A percentile compares a stretch with the other conserved stretches of the same genome.
Conservation (phyloP, 2,113 vertebrate species). For the Recurvirostra avosetta region DNA sequence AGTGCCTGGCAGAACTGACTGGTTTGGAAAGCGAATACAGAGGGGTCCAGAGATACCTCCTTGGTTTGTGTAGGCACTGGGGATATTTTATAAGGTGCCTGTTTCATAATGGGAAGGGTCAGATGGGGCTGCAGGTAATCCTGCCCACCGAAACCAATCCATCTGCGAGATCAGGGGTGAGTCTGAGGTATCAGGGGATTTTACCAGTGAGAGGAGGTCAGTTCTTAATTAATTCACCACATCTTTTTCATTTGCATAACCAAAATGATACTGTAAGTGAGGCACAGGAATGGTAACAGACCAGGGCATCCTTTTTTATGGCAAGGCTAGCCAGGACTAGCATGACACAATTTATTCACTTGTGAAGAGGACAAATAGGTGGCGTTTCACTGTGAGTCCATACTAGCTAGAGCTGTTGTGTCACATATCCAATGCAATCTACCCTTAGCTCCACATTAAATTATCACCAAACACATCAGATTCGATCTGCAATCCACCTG, state of each 20-base stretch:
- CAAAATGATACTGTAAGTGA: background rate
- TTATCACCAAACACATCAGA: background rate
- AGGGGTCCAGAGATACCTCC: conserved; percentile 4
- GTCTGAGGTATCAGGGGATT: background rate
- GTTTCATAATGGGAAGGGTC: background rate
- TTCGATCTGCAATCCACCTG: background rate
- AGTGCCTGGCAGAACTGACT: conserved; percentile 20
- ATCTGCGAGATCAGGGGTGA: background rate
- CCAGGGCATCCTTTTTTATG: background rate
- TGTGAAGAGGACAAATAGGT: background rate
- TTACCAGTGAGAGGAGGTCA: background rate
- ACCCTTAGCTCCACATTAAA: background rate
- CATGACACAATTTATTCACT: background rate
- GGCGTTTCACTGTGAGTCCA: conserved; percentile 2
- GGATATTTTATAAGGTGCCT: conserved; percentile 35
- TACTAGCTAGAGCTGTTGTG: background rate
- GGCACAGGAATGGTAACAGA: background rate
- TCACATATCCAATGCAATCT: background rate
- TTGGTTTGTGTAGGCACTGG: conserved; percentile 33
- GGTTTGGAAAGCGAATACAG: background rate
- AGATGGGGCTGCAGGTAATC: background rate
- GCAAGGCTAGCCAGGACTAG: conserved; percentile 11
- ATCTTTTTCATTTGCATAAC: conserved; percentile 7
- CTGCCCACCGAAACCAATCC: background rate
- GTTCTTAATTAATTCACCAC: conserved; percentile 8